These are phyloP conservation scores for Drosophila tani DNA, from an alignment of 1,140 invertebrate species.

Conservation along the genomic window DNA sequence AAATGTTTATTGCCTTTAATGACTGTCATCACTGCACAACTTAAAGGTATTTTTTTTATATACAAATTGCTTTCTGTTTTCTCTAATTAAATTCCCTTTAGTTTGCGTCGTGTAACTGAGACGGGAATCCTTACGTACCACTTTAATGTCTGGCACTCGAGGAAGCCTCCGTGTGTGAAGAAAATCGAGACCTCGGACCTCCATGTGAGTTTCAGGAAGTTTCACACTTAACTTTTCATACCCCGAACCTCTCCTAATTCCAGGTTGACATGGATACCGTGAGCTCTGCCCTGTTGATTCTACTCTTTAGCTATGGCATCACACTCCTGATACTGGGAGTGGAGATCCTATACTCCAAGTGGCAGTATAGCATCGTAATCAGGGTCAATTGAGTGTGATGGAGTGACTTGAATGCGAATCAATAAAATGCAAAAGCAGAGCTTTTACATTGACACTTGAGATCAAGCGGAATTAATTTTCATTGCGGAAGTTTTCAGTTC, in stretches of 20 bases:
- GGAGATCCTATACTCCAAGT: constrained; percentile 84
- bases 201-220: constrained; percentile 73
- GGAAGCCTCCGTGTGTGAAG: constrained; percentile 85
- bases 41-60: no score
- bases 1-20: background rate
- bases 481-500: constrained; percentile 28
- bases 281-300: constrained; percentile 85
- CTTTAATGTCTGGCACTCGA: constrained; percentile 85
- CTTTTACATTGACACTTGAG: constrained; percentile 30
- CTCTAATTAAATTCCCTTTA: constrained; percentile 36
- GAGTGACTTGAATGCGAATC: background rate
- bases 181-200: constrained; percentile 85
- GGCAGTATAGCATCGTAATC: constrained; percentile 53
- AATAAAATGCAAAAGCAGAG: constrained; percentile 32
- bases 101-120: constrained; percentile 86
- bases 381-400: constrained; percentile 34
- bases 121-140: constrained; percentile 85
- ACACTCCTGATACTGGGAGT: constrained; percentile 81
- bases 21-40: background rate
- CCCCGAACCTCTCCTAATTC: background rate
- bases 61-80: background rate
- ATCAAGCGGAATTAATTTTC: constrained; percentile 41
- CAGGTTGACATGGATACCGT: constrained; percentile 85
- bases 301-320: constrained; percentile 83
- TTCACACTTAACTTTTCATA: background rate